Evolutionary conservation across 2,888 invertebrate species (phyloP), one percentile per base, ranked within the genome.

Genomic region (Xestobium rufovillosum): DNA sequence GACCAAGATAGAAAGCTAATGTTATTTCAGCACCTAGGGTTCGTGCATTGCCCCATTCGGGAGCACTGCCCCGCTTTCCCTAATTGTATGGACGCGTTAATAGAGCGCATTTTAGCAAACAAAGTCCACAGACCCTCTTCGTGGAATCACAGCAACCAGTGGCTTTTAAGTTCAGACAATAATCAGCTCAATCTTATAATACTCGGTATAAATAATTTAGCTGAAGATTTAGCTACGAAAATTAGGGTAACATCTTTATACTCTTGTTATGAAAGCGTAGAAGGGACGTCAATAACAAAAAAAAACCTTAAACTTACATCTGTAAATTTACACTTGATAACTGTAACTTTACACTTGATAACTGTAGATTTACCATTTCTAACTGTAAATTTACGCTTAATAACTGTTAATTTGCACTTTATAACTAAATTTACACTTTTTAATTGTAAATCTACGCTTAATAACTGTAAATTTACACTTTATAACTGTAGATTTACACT

Each of bases 1-100:
- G 92, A 94, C 68, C 92, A 94, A 66, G 94, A 96, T 60, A 72
- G 97, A 44, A 90, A 92, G 63, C 72, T 94, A 49, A 88, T 96
- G 80, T 71, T 97, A 42, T 87, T 94, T 56, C 92, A 94, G 64
- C 95, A 95, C 66, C 70, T 95, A 27, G 92, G 94, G 39, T 96
- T 96, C 67, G 86, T 95, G 37, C 92, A 95, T 68, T 90, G 89
- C 63, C 94, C 95, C 9, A 88, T 91, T 64, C 72, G 87, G 36
- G 94, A 94, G 64, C 90, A 94, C 62, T 96, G 96, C 61, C 92
- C 92, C 9, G 88, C 91, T 29, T 86, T 79, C 56, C 78, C 83
- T 31, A 85, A 82, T 59, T 86, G 86, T 56, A 81, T 83, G 75
- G 85, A 86, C 60, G 76, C 79, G 40, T 68, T 84, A 33, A 79